Conservation (phyloP, 53 echinoderm and acorn worm genomes). For the Mesocentrotus franciscanus region DNA sequence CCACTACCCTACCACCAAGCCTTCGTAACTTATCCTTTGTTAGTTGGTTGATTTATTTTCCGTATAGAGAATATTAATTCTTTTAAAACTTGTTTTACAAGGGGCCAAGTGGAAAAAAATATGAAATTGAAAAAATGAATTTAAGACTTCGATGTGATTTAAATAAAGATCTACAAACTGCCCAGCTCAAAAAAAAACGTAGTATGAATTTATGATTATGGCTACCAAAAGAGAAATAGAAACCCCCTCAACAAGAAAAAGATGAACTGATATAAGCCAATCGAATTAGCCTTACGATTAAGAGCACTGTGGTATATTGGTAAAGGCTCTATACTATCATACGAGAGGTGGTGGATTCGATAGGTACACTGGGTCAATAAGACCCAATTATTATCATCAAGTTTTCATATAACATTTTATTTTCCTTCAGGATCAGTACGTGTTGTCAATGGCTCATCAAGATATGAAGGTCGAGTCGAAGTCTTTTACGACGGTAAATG, state of each 20-base stretch:
- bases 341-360: no score
- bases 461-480: constrained; percentile 37
- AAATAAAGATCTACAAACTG: neutral
- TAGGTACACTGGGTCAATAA: no score
- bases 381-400: no score
- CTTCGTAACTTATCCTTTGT: no score
- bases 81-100: no score
- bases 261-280: neutral
- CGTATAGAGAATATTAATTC: no score
- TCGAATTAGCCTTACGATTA: neutral
- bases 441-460: constrained; percentile 28
- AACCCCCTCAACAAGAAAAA: no score
- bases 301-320: no score
- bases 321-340: no score
- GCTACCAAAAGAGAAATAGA: neutral
- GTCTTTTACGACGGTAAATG: constrained; percentile 65
- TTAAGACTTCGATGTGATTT: neutral
- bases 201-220: neutral
- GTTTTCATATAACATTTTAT: neutral
- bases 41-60: no score
- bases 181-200: neutral
- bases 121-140: neutral
- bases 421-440: neutral
- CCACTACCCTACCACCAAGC: no score
- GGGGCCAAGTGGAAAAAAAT: no score